These are phyloP conservation scores for Melipona beecheii DNA, from an alignment of 2,888 invertebrate genomes.

Conservation along the genomic window DNA sequence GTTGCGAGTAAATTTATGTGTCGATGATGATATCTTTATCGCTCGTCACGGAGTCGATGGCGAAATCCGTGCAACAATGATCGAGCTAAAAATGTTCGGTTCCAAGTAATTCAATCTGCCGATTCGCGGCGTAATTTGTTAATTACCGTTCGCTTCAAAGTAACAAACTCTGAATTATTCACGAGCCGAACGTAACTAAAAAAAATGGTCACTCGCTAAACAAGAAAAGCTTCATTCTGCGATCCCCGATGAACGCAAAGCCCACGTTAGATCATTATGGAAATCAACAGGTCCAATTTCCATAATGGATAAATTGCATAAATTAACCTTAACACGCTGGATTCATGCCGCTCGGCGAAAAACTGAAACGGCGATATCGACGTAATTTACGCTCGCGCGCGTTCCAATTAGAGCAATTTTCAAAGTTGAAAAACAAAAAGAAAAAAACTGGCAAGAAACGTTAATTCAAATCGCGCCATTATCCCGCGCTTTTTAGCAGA, in stretches of 20 bases:
- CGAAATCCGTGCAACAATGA: background rate
- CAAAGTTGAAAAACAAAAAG: background rate
- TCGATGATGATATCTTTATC: no score
- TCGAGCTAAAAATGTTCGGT: background rate
- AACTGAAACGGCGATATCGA: background rate
- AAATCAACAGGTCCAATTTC: background rate
- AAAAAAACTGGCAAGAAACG: background rate
- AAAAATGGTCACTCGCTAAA: background rate
- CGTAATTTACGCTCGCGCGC: background rate
- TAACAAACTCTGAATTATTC: background rate
- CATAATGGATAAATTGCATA: slow-evolving; percentile 7
- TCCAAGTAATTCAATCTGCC: background rate
- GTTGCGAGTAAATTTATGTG: no score
- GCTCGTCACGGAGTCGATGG: background rate
- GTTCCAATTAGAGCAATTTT: background rate
- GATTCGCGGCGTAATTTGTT: background rate
- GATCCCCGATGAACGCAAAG: background rate
- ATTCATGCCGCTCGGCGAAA: background rate
- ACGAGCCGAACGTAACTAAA: background rate
- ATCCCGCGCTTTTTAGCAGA: slow-evolving; percentile 49
- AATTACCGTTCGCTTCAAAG: background rate
- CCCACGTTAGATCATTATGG: background rate
- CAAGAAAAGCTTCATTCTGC: background rate
- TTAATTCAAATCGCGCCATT: slow-evolving; percentile 27
- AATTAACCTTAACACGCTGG: background rate